Base-by-base conservation (phyloP, 2,888 invertebrate species). In the Hemaris fuciformis region DNA sequence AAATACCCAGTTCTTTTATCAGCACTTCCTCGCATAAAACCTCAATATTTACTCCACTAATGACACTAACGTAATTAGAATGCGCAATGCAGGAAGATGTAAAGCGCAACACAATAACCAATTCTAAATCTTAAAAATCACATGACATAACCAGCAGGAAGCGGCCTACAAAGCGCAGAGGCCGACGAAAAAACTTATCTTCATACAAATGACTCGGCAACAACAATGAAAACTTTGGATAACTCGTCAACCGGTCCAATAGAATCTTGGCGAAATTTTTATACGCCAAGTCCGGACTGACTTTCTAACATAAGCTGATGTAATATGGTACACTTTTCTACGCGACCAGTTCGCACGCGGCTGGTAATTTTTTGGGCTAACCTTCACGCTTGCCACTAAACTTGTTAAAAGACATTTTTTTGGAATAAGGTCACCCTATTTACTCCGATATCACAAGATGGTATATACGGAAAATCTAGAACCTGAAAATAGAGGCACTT, bases 231-330 rank as follows among this genome's bases (percentile, higher is more conserved):
- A 25, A 45, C 45, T 43, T 7, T 13, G 13, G 13, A 13, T 5
- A 6, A 6, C n/a, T 15, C 25, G 48, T 15, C 27, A 48, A 48
- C 48, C 48, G 27, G 48, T 48, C 27, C 27, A 48, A 27, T 48
- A 48, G 25, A 45, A 45, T 27, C 18, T 48, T 48, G 48, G 48
- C 48, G 27, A 48, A 48, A 48, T 48, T 48, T 48, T 48, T 48
- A 48, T 48, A 38, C 38, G 13, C 22, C 23, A n/a, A 13, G 23
- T 6, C 8, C 43, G 8, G 6, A 15, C 3, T 27, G 27, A 59
- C 62, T 62, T 62, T 62, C 62, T 58, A 62, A 62, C 58, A 48
- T 58, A 61, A 61, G 43, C 34, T 62, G 58, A 62, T 42, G 58
- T 42, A 58, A 58, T 58, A 38, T 57, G 25, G 42, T 43, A 42